Evolutionary conservation across 2,888 invertebrate genomes (phyloP).

Genomic region (Tanaodytes sp.): DNA sequence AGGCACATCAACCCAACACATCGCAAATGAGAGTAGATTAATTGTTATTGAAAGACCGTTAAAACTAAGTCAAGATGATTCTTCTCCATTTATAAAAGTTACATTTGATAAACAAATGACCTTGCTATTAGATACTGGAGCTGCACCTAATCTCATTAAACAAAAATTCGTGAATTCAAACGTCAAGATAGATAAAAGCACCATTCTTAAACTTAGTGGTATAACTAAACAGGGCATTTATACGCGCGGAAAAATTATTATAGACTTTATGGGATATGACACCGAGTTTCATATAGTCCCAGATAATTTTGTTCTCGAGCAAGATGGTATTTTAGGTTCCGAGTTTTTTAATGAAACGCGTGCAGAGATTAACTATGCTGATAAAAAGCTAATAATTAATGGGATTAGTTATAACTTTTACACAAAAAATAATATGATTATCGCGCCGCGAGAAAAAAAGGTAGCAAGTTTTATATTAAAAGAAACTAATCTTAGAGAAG

Average conservation of each 20-base stretch:
- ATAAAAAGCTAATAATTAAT: neutral
- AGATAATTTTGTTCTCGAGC: neutral
- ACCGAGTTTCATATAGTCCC: neutral
- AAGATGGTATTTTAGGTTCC: neutral
- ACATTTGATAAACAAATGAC: too few relatives aligned
- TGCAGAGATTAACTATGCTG: conserved; percentile 1
- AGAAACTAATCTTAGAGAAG: neutral
- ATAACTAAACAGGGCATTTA: neutral
- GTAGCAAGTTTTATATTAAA: neutral
- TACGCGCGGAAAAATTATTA: neutral
- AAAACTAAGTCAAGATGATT: neutral
- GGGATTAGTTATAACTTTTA: neutral
- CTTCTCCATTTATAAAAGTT: neutral
- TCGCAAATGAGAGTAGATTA: neutral
- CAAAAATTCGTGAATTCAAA: too few relatives aligned
- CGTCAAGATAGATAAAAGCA: too few relatives aligned
- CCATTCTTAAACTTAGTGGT: neutral
- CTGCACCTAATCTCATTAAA: too few relatives aligned
- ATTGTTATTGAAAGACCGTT: neutral
- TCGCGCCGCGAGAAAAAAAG: conserved; percentile 9
- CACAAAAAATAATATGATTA: neutral
- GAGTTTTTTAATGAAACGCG: neutral
- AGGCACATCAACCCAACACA: neutral
- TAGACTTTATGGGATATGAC: neutral
- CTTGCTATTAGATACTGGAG: too few relatives aligned